phyloP scores from a whole-genome alignment of 2,888 invertebrate genomes.

The Teleiodes luculella region DNA sequence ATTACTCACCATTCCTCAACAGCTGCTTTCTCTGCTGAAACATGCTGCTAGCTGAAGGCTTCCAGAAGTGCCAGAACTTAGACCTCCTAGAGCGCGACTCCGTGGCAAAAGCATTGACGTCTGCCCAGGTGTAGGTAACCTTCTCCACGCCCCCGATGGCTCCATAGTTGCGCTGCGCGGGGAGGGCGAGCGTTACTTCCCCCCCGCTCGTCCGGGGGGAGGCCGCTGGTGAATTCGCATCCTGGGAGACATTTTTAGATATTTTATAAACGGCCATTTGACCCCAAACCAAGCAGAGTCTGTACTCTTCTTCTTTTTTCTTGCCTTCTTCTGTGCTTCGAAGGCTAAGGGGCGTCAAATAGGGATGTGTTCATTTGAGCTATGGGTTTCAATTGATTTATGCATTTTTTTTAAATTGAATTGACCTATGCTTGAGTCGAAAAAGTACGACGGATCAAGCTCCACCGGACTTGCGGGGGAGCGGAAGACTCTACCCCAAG shows the following conservation, averaged over 20 bases:
- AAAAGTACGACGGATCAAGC: too few species aligned
- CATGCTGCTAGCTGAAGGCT: conserved; percentile 50
- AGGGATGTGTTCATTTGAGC: too few species aligned
- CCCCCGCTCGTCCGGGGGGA: conserved; percentile 54
- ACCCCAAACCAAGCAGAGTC: too few species aligned
- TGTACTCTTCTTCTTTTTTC: too few species aligned
- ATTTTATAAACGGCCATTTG: too few species aligned
- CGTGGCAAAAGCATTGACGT: conserved; percentile 86
- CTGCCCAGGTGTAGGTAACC: conserved; percentile 88
- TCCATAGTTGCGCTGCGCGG: conserved; percentile 55
- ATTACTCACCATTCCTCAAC: conserved; percentile 82
- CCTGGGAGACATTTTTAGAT: conserved; percentile 41
- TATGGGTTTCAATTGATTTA: too few species aligned
- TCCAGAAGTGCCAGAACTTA: conserved; percentile 71
- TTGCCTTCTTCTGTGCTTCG: too few species aligned
- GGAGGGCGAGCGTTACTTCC: conserved; percentile 54
- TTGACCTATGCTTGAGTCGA: too few species aligned
- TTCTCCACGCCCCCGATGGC: conserved; percentile 63
- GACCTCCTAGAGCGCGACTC: conserved; percentile 69
- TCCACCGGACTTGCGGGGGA: too few species aligned
- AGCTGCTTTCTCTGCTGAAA: conserved; percentile 83
- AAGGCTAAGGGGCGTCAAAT: too few species aligned
- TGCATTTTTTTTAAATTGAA: too few species aligned
- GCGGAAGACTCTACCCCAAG: too few species aligned
- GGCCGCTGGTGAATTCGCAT: conserved; percentile 44